Percentiles rank a stretch among this genome's conserved stretches.
These are phyloP conservation scores for Cassiopea xamachana DNA, from an alignment of 30 jellyfish, hydroid and myxozoan species.

Conservation along the genomic window DNA sequence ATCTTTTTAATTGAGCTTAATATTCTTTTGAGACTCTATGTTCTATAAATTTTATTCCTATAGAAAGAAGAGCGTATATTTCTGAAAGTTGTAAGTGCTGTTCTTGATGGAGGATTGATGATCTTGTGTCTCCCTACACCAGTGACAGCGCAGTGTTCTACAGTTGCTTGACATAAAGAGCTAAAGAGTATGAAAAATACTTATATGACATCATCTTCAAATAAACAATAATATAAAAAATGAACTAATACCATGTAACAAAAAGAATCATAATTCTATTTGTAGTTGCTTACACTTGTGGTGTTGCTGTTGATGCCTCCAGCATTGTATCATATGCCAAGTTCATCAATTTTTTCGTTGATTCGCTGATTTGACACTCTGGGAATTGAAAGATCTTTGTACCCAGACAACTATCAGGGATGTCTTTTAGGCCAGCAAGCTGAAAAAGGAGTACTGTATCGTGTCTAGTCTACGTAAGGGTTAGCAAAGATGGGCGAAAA, in stretches of 20 bases:
- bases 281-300: conserved; percentile 86
- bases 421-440: conserved; percentile 85
- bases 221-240: too few species aligned
- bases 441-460: conserved; percentile 2
- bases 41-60: background rate
- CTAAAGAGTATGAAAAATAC: too few species aligned
- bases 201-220: too few species aligned
- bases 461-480: background rate
- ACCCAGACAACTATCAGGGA: conserved; percentile 74
- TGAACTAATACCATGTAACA: too few species aligned
- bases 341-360: conserved; percentile 73
- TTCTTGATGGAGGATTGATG: conserved; percentile 9
- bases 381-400: conserved; percentile 85
- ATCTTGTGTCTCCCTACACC: conserved; percentile 1
- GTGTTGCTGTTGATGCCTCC: conserved; percentile 80
- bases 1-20: too few species aligned
- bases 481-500: background rate
- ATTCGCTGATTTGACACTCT: conserved; percentile 85
- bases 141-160: conserved; percentile 3
- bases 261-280: too few species aligned
- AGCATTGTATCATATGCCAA: conserved; percentile 75
- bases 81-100: background rate
- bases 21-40: too few species aligned
- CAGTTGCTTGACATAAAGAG: too few species aligned
- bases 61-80: background rate